These are phyloP conservation scores for Neodiprion pinetum DNA, from an alignment of 1,140 invertebrate species.

Conservation along the genomic window DNA sequence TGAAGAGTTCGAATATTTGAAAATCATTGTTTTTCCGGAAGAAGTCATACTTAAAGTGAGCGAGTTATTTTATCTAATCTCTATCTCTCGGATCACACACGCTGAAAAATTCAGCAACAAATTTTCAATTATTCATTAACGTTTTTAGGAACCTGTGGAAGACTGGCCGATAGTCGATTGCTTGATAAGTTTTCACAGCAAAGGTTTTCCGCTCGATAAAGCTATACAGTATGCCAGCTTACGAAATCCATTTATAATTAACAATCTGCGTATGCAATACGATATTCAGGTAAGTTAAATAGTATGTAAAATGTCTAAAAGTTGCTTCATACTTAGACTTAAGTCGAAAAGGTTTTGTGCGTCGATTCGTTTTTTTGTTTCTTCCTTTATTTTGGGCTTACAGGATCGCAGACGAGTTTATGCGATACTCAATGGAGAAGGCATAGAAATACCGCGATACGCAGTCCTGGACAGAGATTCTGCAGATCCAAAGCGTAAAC, in stretches of 20 bases:
- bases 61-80: not conserved
- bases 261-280: constrained; percentile 98
- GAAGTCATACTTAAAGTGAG: constrained; percentile 91
- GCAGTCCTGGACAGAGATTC: constrained; percentile 96
- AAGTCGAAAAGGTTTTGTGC: not conserved
- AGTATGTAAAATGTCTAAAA: constrained; percentile 8
- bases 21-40: constrained; percentile 92
- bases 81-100: not conserved
- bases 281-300: constrained; percentile 80
- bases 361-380: no score
- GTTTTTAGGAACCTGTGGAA: constrained; percentile 87
- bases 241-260: constrained; percentile 95
- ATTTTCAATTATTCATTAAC: constrained; percentile 31
- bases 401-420: constrained; percentile 93
- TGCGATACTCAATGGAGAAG: constrained; percentile 90
- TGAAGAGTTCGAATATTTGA: constrained; percentile 96
- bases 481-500: constrained; percentile 85
- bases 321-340: constrained; percentile 15
- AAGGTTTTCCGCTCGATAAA: constrained; percentile 97
- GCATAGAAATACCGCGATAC: constrained; percentile 97
- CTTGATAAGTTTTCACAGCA: constrained; percentile 98
- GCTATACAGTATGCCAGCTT: constrained; percentile 96
- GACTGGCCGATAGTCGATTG: constrained; percentile 98
- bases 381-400: constrained; percentile 42
- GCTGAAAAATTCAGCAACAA: not conserved